A percentile compares a stretch with the other conserved stretches of the same genome.
These are phyloP conservation scores for Drosophila nigritarsus DNA, from an alignment of 2,888 invertebrate species.

Conservation along the genomic window DNA sequence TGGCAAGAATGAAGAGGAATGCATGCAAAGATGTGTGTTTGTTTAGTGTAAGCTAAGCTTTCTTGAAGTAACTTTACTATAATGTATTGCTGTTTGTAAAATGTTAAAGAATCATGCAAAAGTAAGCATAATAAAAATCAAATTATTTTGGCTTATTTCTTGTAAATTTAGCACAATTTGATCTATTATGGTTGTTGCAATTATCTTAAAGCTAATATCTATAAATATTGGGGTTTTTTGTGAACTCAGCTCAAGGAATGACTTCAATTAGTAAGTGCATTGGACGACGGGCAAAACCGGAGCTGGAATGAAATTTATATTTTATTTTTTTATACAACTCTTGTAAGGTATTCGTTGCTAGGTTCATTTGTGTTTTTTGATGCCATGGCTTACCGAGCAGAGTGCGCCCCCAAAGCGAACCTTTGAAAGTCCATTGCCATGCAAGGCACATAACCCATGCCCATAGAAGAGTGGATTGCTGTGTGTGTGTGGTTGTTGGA, in stretches of 20 bases:
- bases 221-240: neutral
- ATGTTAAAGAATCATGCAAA: neutral
- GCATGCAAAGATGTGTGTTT: neutral
- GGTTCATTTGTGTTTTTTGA: neutral
- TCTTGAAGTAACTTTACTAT: fast-evolving
- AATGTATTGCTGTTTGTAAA: neutral
- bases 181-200: neutral
- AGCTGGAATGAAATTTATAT: neutral
- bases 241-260: neutral
- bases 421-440: constrained; percentile 61
- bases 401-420: constrained; percentile 37
- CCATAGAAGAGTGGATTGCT: constrained; percentile 20
- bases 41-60: neutral
- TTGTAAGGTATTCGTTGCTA: constrained; percentile 18
- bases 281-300: neutral
- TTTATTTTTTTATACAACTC: neutral
- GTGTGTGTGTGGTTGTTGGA: neutral
- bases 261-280: neutral
- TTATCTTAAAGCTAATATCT: neutral
- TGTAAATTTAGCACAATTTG: neutral
- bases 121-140: too few relatives aligned
- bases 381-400: constrained; percentile 39
- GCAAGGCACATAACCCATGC: constrained; percentile 49
- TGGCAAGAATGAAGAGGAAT: neutral
- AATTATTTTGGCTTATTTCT: neutral